Evolutionary conservation across 2,888 invertebrate species (phyloP), one percentile per base, ranked within the genome.

Genomic region (Tenthredo mesomela): DNA sequence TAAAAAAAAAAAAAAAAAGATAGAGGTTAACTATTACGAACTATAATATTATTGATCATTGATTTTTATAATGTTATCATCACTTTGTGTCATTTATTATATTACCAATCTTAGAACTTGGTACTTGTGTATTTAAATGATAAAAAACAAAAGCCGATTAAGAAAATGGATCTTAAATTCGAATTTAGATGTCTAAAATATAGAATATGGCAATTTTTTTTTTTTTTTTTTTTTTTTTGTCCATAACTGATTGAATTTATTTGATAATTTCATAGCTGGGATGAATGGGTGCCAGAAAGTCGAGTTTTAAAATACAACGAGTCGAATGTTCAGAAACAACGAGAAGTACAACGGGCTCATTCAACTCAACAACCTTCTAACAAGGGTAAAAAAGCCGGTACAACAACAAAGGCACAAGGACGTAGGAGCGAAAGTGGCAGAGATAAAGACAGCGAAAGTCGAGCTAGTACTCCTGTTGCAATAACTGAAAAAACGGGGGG

Each of bases 231-330:
- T n/a, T n/a, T 12, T n/a, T n/a, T n/a, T n/a, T n/a, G n/a, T n/a
- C 0, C 15, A 58, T 25, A 25, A 54, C 18, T 29, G 54, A 77
- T 54, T 21, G 50, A 58, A 12, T 25, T 58, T 61, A 54, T 77
- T 21, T 21, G 2, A 10, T 40, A 7, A 15, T 70, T 21, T 50
- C 33, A 37, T 91, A 97, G 97, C 93, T 97, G 97, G 97, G 97
- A 97, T 91, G 97, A 97, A 92, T 97, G 97, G 98, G 98, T 98
- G 6, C 97, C 97, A 0, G 98, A 98, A 92, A 97, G 96, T 90
- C 94, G 98, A 88, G 98, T 98, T 7, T 93, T 98, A 84, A 98
- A 98, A 92, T 97, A 96, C 92, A 98, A 97, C 93, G 98, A 98
- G 89, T 96, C 96, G 1, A 98, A 98, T 92, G 96, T 98, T 2